These are phyloP conservation scores for Drosophila eohydei DNA, from an alignment of 2,888 invertebrate genomes.

Conservation along the genomic window DNA sequence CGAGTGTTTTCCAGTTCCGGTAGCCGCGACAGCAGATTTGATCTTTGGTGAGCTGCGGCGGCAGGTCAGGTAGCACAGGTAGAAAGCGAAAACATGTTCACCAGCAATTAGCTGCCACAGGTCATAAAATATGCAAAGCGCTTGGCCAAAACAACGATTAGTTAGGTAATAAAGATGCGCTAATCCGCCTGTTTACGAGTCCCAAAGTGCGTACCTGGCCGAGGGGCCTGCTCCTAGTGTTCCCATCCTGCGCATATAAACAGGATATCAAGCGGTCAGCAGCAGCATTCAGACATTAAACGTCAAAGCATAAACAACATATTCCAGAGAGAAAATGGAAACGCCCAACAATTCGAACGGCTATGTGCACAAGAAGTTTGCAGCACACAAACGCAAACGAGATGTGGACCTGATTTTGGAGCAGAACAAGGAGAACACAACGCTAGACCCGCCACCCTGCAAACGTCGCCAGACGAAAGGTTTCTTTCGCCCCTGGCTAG, in stretches of 20 bases:
- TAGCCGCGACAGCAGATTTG: slow-evolving; percentile 37
- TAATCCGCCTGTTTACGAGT: slow-evolving; percentile 63
- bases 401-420: slow-evolving; percentile 43
- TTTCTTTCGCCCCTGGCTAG: slow-evolving; percentile 67
- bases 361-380: slow-evolving; percentile 67
- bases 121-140: slow-evolving; percentile 49
- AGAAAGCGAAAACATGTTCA: background rate
- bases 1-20: slow-evolving; percentile 66
- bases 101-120: slow-evolving; percentile 52
- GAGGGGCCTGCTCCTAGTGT: background rate
- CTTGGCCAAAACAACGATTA: slow-evolving; percentile 35
- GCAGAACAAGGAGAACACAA: slow-evolving; percentile 33
- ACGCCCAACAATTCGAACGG: background rate
- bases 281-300: slow-evolving; percentile 57
- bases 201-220: slow-evolving; percentile 31
- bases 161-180: slow-evolving; percentile 55
- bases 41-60: slow-evolving; percentile 3
- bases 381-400: slow-evolving; percentile 47
- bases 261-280: slow-evolving; percentile 43
- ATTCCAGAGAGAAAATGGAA: slow-evolving; percentile 43
- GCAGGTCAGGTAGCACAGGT: slow-evolving; percentile 16
- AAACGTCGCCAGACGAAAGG: slow-evolving; percentile 52
- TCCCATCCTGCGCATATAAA: slow-evolving; percentile 55
- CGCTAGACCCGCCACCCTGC: slow-evolving; percentile 4
- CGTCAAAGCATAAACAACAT: slow-evolving; percentile 41